Base-by-base conservation (phyloP, 2,113 vertebrate species). In the Atractosteus spatula region DNA sequence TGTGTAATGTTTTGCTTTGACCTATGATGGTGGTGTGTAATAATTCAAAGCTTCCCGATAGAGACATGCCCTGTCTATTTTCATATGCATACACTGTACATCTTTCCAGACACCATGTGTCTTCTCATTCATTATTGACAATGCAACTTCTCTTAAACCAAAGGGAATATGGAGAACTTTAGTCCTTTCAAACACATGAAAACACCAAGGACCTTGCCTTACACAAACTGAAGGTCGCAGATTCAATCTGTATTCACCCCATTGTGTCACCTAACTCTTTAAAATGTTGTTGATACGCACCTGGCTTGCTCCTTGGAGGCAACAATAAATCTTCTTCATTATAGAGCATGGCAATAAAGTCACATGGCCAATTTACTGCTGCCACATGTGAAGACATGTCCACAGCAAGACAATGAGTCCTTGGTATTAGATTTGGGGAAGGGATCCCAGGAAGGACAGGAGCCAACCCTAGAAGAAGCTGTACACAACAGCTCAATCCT, bases 131-230 rank as follows among this genome's bases (percentile, higher is more conserved):
- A 76, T 73, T 76, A 80, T 76, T 77, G 71, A 85, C 75, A 81
- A 81, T 86, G 76, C 78, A 86, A 88, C 90, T 79, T 56, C 55
- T 42, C 41, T 57, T 57, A 83, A 84, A 87, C 79, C 66, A 82
- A 80, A 79, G 76, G 63, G 71, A 77, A 77, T 68, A 80, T 64
- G 75, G 78, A 74, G 70, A 77, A 79, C 81, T 77, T 78, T 51
- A 56, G 65, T 85, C 79, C 85, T 86, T 82, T 89, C 81, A 86
- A 80, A 85, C 77, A 90, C 88, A 89, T 88, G 80, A 90, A 84
- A 87, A 77, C 62, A 54, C 71, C 55, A 6, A 55, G 11, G 74
- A 65, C 44, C 59, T 77, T 76, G 67, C 51, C 12, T 55, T 14
- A 57, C 56, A 45, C 63, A 75, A 69, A 66, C 10, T 55, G 75